These are phyloP conservation scores for Acholoe squamosa DNA, from an alignment of 2,888 invertebrate species.

Conservation along the genomic window DNA sequence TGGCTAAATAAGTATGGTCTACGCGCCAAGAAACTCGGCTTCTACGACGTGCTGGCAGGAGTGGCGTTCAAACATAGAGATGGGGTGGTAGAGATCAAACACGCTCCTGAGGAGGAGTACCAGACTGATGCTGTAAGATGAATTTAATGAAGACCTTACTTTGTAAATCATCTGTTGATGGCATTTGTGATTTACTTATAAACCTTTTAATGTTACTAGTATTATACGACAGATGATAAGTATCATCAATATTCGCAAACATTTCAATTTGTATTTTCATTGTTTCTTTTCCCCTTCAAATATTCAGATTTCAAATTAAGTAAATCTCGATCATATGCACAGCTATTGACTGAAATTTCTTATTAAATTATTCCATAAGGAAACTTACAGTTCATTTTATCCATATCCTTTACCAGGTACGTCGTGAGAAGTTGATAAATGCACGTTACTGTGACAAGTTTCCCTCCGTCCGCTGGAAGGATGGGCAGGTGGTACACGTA, in stretches of 20 bases:
- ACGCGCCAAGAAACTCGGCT: slow-evolving; percentile 78
- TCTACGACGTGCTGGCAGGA: slow-evolving; percentile 80
- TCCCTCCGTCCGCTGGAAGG: slow-evolving; percentile 82
- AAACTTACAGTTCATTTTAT: no score
- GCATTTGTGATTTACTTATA: slow-evolving; percentile 16
- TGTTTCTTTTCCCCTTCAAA: no score
- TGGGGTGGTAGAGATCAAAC: slow-evolving; percentile 80
- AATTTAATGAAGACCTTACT: no score
- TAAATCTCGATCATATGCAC: no score
- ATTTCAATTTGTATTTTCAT: no score
- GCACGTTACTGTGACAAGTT: slow-evolving; percentile 83
- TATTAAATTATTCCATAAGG: no score
- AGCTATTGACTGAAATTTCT: no score
- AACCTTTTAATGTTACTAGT: background rate
- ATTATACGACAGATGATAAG: background rate
- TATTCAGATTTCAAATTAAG: no score
- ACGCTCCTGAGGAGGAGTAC: slow-evolving; percentile 74
- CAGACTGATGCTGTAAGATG: slow-evolving; percentile 81
- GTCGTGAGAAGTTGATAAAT: slow-evolving; percentile 80
- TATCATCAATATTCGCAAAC: no score
- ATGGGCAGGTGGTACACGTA: slow-evolving; percentile 82
- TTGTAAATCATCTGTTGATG: background rate
- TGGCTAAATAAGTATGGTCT: slow-evolving; percentile 82
- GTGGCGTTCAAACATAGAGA: slow-evolving; percentile 83
- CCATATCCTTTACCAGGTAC: slow-evolving; percentile 71